Conservation (phyloP, 1,140 invertebrate species). For the Leptinotarsa defecta region DNA sequence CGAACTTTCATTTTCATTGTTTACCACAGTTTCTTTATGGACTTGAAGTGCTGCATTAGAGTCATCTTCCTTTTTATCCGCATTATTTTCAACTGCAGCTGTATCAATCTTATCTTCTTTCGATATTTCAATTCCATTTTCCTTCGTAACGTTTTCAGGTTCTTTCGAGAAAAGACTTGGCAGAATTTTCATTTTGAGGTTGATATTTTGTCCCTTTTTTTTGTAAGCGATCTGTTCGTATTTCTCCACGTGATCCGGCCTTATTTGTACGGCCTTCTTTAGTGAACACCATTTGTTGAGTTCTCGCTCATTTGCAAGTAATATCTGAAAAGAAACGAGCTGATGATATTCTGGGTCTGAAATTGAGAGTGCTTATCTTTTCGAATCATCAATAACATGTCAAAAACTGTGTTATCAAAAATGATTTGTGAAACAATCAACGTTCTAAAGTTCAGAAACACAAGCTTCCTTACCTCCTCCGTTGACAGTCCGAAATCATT, state of each 20-base stretch:
- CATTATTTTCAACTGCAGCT: conserved; percentile 16
- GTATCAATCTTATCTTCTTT: not conserved
- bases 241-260: conserved; percentile 77
- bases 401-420: not conserved
- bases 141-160: conserved; percentile 34
- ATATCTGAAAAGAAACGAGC: conserved; percentile 68
- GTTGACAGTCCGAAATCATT: conserved; percentile 91
- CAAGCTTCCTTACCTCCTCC: conserved; percentile 73
- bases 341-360: no score
- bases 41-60: conserved; percentile 7
- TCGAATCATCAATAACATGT: not conserved
- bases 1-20: conserved; percentile 11
- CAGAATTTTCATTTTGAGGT: conserved; percentile 82
- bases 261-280: conserved; percentile 84
- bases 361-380: no score
- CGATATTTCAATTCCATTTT: conserved; percentile 1
- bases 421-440: no score
- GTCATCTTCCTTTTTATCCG: conserved; percentile 27
- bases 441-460: not conserved
- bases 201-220: conserved; percentile 73
- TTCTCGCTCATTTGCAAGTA: conserved; percentile 88
- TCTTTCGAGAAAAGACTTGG: conserved; percentile 70
- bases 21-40: conserved; percentile 27
- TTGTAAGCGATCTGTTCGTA: conserved; percentile 78
- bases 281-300: conserved; percentile 94